Base-by-base conservation (phyloP, 2,888 invertebrate genomes). In the Papilio gigon region DNA sequence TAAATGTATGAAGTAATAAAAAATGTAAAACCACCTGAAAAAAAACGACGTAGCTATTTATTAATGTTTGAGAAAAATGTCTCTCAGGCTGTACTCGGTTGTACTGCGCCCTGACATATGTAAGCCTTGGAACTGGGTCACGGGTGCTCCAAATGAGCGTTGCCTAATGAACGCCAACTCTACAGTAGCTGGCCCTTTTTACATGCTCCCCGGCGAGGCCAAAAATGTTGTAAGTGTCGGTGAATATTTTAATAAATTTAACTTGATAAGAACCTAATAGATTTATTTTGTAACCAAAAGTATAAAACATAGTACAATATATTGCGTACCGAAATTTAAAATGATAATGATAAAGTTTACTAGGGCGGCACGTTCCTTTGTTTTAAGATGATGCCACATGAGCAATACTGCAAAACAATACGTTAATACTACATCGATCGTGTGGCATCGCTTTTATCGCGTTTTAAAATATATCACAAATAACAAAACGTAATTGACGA, bases 91-190 rank as follows among this genome's bases (percentile, higher is more conserved):
- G n/a, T 20, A 44, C 30, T 68, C 22, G 25, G 60, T 65, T 68
- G 59, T 65, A 25, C 65, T 61, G 20, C 20, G 22, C 40, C 30
- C 60, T 65, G 62, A 64, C 68, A 61, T 53, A 65, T 65, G 68
- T 65, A 60, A 65, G 50, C 30, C 56, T 65, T 59, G 44, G 37
- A 72, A 70, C 42, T 77, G 73, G 77, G 79, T 77, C 79, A 74
- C 76, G 73, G 77, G 73, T 75, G 73, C 72, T 77, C 74, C 72
- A 79, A 77, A 77, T 75, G 77, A 77, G 75, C 74, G 78, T 72
- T 68, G 75, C 75, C 77, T 77, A 79, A 79, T 79, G 77, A 79
- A 78, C 73, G 71, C 73, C 73, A 75, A 74, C 76, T 75, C 76
- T 74, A 75, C 74, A 75, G 77, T 75, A 61, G 68, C 68, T 61